A percentile compares a stretch with the other conserved stretches of the same genome.
Evolutionary conservation across 2,797 vertebrate genomes (phyloP).

Genomic region (Psittacula derbiana): DNA sequence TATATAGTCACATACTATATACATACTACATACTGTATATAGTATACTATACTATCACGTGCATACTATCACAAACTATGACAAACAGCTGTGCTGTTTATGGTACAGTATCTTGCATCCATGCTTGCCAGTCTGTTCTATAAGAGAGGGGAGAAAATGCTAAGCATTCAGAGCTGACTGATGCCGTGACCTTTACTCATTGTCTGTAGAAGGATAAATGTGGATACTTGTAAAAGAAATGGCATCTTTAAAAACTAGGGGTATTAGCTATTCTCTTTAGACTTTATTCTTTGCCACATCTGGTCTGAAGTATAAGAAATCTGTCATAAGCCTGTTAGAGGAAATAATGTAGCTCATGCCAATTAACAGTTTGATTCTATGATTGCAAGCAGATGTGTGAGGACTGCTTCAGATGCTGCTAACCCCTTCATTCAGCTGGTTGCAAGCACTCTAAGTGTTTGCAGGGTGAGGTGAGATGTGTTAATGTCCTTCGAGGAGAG

Average conservation of each 20-base stretch:
- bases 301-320: background rate
- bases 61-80: too few relatives aligned
- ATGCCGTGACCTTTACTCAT: background rate
- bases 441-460: background rate
- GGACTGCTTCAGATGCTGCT: background rate
- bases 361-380: background rate
- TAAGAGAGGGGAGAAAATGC: background rate
- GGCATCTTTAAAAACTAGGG: background rate
- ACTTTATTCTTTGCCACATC: background rate
- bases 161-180: background rate
- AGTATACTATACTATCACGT: background rate
- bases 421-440: background rate
- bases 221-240: background rate
- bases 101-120: background rate
- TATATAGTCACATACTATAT: background rate
- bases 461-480: background rate
- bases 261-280: background rate
- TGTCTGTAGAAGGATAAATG: background rate
- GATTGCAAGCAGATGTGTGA: constrained; percentile 19
- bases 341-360: background rate
- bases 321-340: background rate
- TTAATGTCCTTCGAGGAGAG: background rate
- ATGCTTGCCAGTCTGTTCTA: background rate
- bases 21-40: background rate
- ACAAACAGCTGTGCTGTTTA: background rate